phyloP scores from a whole-genome alignment of 2,888 invertebrate species.

The Rhamnusium bicolor region DNA sequence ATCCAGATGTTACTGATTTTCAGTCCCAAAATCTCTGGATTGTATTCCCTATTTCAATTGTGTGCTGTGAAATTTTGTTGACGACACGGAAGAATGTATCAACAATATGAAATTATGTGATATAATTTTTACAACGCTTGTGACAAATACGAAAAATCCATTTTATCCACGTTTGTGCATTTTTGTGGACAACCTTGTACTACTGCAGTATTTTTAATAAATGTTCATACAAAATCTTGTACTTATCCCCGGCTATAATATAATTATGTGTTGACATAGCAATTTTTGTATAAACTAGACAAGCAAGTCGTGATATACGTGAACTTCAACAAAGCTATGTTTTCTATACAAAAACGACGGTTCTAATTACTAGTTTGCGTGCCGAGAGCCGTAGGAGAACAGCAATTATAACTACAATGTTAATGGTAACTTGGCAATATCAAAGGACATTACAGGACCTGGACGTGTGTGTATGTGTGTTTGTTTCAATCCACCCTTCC shows the following conservation, averaged over 20 bases:
- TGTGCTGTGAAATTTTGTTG: too few species aligned
- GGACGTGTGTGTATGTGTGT: not conserved
- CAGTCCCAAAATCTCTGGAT: too few species aligned
- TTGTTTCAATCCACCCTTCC: not conserved
- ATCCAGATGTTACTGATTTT: too few species aligned
- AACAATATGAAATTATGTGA: too few species aligned
- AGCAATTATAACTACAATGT: not conserved
- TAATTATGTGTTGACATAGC: not conserved
- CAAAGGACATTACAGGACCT: not conserved
- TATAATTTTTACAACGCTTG: too few species aligned
- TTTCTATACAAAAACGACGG: not conserved
- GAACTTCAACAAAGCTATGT: not conserved
- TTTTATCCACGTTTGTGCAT: too few species aligned
- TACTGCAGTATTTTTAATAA: too few species aligned
- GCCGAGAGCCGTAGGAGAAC: not conserved
- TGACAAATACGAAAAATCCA: too few species aligned
- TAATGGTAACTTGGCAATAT: not conserved
- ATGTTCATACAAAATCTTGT: not conserved
- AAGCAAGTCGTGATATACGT: not conserved
- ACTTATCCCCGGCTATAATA: not conserved
- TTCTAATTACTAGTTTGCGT: not conserved
- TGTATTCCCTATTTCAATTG: too few species aligned
- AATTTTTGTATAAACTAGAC: not conserved
- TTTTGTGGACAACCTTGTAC: too few species aligned
- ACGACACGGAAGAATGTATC: too few species aligned